A percentile compares a stretch with the other conserved stretches of the same genome.
These are phyloP conservation scores for Aphidius ervi DNA, from an alignment of 1,140 invertebrate species.

Conservation along the genomic window DNA sequence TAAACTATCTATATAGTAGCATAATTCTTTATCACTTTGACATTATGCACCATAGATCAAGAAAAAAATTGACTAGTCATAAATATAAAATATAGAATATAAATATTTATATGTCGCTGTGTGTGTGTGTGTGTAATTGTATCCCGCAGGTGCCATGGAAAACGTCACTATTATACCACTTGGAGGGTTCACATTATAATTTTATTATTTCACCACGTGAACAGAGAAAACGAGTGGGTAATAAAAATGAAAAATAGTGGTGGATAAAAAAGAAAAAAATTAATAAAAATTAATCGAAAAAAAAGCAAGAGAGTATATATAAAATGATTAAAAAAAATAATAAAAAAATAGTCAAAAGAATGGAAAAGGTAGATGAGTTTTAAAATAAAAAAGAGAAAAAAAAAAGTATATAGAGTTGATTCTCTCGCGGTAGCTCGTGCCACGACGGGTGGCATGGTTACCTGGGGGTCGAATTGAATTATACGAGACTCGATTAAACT, in stretches of 20 bases:
- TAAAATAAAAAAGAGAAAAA: conserved; percentile 1
- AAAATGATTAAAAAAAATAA: neutral
- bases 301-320: neutral
- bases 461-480: conserved; percentile 45
- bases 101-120: too few species aligned
- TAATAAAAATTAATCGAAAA: conserved; percentile 8
- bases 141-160: too few species aligned
- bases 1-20: too few species aligned
- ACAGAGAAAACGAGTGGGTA: conserved; percentile 18
- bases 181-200: conserved; percentile 32
- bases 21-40: too few species aligned
- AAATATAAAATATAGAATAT: too few species aligned
- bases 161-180: conserved; percentile 20
- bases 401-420: conserved; percentile 27
- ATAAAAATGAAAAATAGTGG: conserved; percentile 14
- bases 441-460: conserved; percentile 22
- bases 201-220: conserved; percentile 37
- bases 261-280: conserved; percentile 13
- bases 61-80: too few species aligned
- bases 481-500: conserved; percentile 45
- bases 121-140: too few species aligned
- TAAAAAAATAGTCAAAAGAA: neutral
- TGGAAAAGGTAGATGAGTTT: conserved; percentile 1
- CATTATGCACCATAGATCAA: too few species aligned
- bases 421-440: conserved; percentile 25